Evolutionary conservation across 2,113 vertebrate genomes (phyloP).

Genomic region (Cyprinodon brontotheroides): DNA sequence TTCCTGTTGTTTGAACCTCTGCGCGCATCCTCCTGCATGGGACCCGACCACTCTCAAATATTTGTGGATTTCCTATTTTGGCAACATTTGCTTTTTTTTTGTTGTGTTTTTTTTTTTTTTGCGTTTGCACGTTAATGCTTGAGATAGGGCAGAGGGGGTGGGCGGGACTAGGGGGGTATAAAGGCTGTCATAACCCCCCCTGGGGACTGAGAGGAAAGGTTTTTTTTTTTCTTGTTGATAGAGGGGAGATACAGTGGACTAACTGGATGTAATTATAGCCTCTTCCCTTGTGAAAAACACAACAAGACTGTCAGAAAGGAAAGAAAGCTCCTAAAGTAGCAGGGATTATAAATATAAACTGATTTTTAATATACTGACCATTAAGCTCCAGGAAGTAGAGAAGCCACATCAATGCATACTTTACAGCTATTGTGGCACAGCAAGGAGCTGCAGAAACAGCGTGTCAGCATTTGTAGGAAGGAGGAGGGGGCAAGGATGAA

Average conservation of each 20-base stretch:
- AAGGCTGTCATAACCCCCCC: conserved; percentile 79
- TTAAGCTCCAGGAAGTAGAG: not conserved
- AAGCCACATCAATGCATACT: not conserved
- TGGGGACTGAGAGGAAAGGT: conserved; percentile 76
- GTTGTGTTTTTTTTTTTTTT: conserved; percentile 40
- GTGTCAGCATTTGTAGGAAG: conserved; percentile 37
- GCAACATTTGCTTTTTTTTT: conserved; percentile 76
- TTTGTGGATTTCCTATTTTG: conserved; percentile 70
- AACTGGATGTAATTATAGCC: conserved; percentile 57
- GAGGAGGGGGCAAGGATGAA: conserved; percentile 16
- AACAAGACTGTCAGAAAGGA: not conserved
- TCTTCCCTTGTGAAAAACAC: conserved; percentile 45
- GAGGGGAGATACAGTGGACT: conserved; percentile 57
- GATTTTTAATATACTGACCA: not conserved
- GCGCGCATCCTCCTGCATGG: conserved; percentile 46
- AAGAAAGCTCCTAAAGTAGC: not conserved
- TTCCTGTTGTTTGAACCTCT: conserved; percentile 31
- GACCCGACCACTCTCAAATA: conserved; percentile 42
- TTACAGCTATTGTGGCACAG: not conserved
- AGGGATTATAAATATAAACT: not conserved
- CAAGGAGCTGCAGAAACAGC: conserved; percentile 34
- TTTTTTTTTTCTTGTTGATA: conserved; percentile 73
- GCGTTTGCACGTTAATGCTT: conserved; percentile 73
- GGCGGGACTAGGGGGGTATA: conserved; percentile 80
- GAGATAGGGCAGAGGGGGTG: conserved; percentile 74